A percentile compares a stretch with the other conserved stretches of the same genome.
phyloP scores from a whole-genome alignment of 2,888 invertebrate species.

The Parochlus steinenii region DNA sequence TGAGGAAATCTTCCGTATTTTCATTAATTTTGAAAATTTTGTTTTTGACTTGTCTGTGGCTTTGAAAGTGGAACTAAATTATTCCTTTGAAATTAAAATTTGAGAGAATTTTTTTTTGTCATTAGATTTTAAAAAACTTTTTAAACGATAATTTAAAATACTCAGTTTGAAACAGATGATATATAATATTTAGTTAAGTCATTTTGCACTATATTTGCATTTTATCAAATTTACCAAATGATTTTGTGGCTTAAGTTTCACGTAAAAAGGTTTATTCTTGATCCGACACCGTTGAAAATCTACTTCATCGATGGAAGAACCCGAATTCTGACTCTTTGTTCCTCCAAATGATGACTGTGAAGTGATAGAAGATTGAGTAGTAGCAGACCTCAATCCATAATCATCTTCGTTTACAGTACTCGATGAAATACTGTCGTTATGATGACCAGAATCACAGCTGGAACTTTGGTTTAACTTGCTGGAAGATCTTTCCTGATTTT shows the following conservation, averaged over 20 bases:
- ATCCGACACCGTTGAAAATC: slow-evolving; percentile 11
- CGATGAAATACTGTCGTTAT: slow-evolving; percentile 16
- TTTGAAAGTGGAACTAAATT: too few species aligned
- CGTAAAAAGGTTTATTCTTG: background rate
- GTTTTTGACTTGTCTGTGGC: too few species aligned
- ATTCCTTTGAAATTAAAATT: too few species aligned
- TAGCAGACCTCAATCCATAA: slow-evolving; percentile 6
- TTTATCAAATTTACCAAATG: slow-evolving; percentile 6
- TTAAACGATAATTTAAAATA: too few species aligned
- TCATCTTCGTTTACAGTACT: slow-evolving; percentile 11
- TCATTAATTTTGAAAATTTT: too few species aligned
- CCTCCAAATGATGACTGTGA: slow-evolving; percentile 9
- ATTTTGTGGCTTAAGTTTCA: slow-evolving; percentile 10
- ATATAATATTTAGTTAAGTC: too few species aligned
- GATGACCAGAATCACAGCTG: slow-evolving; percentile 26
- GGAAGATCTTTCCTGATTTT: background rate
- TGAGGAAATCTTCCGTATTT: too few species aligned
- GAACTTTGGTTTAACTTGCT: slow-evolving; percentile 16
- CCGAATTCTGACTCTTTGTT: background rate
- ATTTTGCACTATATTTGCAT: background rate
- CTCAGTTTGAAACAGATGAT: too few species aligned
- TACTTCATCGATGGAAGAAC: slow-evolving; percentile 7
- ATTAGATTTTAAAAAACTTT: too few species aligned
- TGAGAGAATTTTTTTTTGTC: too few species aligned
- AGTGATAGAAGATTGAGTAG: slow-evolving; percentile 11